These are phyloP conservation scores for Lymantria dispar DNA, from an alignment of 2,888 invertebrate species.

Conservation along the genomic window DNA sequence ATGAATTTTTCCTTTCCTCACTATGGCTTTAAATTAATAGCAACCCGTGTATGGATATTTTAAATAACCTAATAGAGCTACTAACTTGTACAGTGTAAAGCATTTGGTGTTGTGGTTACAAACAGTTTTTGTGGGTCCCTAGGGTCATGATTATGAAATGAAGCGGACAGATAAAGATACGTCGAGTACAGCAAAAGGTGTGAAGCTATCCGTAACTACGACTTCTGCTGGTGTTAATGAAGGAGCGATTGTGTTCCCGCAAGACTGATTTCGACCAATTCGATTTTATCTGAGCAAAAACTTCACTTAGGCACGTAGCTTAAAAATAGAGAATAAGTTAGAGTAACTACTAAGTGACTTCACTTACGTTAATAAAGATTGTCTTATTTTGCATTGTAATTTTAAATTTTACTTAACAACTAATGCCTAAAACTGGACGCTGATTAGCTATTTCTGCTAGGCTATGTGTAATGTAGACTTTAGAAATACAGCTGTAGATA, in stretches of 20 bases:
- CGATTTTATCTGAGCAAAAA: background rate
- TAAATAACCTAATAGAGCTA: background rate
- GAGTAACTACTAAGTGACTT: background rate
- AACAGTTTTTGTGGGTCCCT: conserved; percentile 41
- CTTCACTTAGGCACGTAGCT: background rate
- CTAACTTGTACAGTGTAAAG: background rate
- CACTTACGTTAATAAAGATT: background rate
- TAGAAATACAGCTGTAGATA: too few relatives aligned
- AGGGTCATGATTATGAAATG: conserved; percentile 51
- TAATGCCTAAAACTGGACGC: too few relatives aligned
- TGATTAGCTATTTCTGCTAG: too few relatives aligned
- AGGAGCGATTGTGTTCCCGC: conserved; percentile 47
- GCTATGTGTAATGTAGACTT: too few relatives aligned
- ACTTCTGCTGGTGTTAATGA: conserved; percentile 24
- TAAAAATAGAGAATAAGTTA: background rate
- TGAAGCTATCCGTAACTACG: conserved; percentile 25
- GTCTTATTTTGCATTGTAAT: too few relatives aligned
- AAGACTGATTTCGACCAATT: conserved; percentile 41
- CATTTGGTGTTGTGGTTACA: conserved; percentile 36
- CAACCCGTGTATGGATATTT: too few relatives aligned
- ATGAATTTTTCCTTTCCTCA: too few relatives aligned
- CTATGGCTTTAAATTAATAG: too few relatives aligned
- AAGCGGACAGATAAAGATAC: conserved; percentile 28
- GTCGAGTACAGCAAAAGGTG: conserved; percentile 23
- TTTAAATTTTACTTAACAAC: too few relatives aligned